Conservation (phyloP, 1,140 invertebrate species). For the Tetranychus urticae region DNA sequence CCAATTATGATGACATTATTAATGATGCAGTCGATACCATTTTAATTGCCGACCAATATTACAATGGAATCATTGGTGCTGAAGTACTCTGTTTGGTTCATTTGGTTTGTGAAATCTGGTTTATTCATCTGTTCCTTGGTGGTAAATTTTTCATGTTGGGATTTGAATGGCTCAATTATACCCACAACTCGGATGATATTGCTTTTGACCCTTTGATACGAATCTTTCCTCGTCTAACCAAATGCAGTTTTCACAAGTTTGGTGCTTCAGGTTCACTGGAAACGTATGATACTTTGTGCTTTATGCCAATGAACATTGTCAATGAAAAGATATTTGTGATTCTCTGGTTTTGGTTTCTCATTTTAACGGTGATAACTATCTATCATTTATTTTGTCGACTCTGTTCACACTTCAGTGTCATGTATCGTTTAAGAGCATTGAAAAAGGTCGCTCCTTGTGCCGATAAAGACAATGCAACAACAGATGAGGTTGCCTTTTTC, state of each 20-base stretch:
- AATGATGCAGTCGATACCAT: neutral
- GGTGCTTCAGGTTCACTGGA: neutral
- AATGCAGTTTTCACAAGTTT: slow-evolving; percentile 40
- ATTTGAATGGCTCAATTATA: neutral
- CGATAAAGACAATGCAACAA: neutral
- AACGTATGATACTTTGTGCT: slow-evolving; percentile 29
- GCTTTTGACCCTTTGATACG: slow-evolving; percentile 28
- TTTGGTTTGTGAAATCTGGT: slow-evolving; percentile 17
- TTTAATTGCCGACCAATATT: slow-evolving; percentile 26
- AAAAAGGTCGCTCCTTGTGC: neutral
- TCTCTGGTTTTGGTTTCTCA: slow-evolving; percentile 59
- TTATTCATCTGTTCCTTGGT: slow-evolving; percentile 19
- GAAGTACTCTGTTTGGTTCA: slow-evolving; percentile 18
- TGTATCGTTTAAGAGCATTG: neutral
- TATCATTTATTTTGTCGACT: slow-evolving; percentile 7
- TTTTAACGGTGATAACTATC: slow-evolving; percentile 30
- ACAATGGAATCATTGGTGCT: slow-evolving; percentile 42
- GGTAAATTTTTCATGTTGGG: neutral
- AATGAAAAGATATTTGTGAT: slow-evolving; percentile 91
- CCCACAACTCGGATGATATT: neutral
- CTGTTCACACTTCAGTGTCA: no score
- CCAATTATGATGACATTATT: neutral
- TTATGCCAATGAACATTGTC: slow-evolving; percentile 53
- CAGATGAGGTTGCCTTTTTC: neutral
- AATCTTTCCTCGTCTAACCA: slow-evolving; percentile 62